Conservation (phyloP, 1,140 invertebrate species). For the Brachystomella parvula region DNA sequence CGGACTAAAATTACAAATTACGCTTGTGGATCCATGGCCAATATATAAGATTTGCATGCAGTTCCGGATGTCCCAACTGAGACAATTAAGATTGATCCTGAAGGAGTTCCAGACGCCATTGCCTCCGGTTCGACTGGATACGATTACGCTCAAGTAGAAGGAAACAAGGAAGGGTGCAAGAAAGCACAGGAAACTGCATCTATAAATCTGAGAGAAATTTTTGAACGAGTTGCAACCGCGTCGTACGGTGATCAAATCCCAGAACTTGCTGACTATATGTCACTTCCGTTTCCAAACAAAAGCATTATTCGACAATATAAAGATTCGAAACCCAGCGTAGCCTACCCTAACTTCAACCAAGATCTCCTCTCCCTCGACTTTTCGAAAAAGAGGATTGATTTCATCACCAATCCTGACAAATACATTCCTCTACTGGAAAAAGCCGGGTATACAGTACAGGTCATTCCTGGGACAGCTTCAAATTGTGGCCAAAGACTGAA, state of each 20-base stretch:
- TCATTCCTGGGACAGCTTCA: slow-evolving; percentile 21
- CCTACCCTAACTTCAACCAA: slow-evolving; percentile 6
- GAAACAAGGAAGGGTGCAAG: neutral
- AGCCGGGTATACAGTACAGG: slow-evolving; percentile 24
- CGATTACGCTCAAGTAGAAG: neutral
- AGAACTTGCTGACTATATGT: slow-evolving; percentile 3
- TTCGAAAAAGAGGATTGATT: slow-evolving; percentile 21
- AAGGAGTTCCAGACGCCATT: neutral
- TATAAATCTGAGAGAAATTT: neutral
- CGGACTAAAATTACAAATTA: neutral
- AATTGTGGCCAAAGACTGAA: neutral
- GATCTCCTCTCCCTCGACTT: neutral
- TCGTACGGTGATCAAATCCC: neutral
- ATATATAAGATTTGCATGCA: neutral
- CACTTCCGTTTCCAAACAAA: slow-evolving; percentile 18
- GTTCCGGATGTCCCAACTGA: neutral
- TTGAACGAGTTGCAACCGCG: neutral
- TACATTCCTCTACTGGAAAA: slow-evolving; percentile 16
- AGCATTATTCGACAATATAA: slow-evolving; percentile 11
- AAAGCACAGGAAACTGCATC: neutral
- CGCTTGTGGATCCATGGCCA: neutral
- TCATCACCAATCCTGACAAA: slow-evolving; percentile 23
- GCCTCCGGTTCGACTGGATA: too few relatives aligned
- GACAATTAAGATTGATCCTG: neutral
- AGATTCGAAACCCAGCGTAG: slow-evolving; percentile 6